Evolutionary conservation across 1,140 invertebrate species (phyloP), one percentile per base, ranked within the genome.

Genomic region (Drosophila auraria): DNA sequence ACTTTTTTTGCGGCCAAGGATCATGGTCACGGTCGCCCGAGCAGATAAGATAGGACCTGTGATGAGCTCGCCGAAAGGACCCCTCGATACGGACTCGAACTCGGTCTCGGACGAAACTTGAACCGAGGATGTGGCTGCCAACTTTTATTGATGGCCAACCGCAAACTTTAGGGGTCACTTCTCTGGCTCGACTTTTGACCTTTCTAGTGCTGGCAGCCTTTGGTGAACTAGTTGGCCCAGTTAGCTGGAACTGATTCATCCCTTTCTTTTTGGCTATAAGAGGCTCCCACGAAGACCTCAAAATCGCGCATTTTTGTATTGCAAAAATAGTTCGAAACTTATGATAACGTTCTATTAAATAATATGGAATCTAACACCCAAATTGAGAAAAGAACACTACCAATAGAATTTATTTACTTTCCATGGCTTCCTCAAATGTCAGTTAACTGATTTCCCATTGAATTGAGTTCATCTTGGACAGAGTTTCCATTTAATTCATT

Each of bases 121-220:
- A 20, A 33, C n/a, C n/a, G 5, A n/a, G 40, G 14, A 40, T 73
- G 54, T 47, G 66, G 38, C 50, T 70, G 59, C 54, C 68, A 81
- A 76, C 68, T 87, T 78, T 86, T 86, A 86, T 87, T 86, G 83
- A 86, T 86, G 79, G 61, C 30, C 45, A 63, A 33, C 69, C 58
- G 63, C 66, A 74, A 82, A 82, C 74, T 83, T 82, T 38, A 27
- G 66, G 56, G 59, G 54, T 74, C 76, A 65, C 42, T 66, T 66
- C 50, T 57, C 30, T 36, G 40, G 25, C 23, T 9, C 17, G 33
- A 30, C 51, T 50, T 27, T 44, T 60, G 70, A 72, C 68, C 68
- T 49, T 69, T 23, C 33, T 20, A 69, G 68, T 49, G 68, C 30
- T 71, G 68, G 45, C 64, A 17, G 20, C n/a, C 30, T 71, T 56